These are phyloP conservation scores for Wiebesia pumilae DNA, from an alignment of 1,140 invertebrate species.

Conservation along the genomic window DNA sequence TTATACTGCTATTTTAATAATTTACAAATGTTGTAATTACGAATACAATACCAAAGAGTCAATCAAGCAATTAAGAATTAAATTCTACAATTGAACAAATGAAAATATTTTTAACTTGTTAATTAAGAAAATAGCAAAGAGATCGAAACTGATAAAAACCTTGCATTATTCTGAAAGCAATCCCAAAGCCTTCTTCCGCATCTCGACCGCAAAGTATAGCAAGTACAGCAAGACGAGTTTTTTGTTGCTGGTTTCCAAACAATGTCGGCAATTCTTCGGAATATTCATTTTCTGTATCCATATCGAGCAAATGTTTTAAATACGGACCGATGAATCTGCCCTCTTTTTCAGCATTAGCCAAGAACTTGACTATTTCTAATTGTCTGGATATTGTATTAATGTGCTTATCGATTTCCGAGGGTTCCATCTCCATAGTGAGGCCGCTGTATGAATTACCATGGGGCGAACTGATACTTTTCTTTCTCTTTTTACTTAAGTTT, in stretches of 20 bases:
- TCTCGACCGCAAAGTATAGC: constrained; percentile 79
- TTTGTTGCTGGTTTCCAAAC: constrained; percentile 80
- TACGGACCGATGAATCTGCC: constrained; percentile 67
- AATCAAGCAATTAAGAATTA: too few relatives aligned
- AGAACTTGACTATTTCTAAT: constrained; percentile 81
- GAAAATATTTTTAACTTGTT: neutral
- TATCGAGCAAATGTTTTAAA: constrained; percentile 66
- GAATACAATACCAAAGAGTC: too few relatives aligned
- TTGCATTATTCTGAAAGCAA: constrained; percentile 77
- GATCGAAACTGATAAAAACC: constrained; percentile 68
- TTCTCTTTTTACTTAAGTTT: constrained; percentile 65
- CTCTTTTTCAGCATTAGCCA: constrained; percentile 78
- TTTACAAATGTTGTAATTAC: too few relatives aligned
- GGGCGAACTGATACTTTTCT: constrained; percentile 62
- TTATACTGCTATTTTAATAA: too few relatives aligned
- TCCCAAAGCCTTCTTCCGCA: constrained; percentile 81
- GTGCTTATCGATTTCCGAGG: constrained; percentile 80
- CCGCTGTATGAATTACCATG: constrained; percentile 69
- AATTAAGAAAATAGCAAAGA: neutral
- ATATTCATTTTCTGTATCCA: constrained; percentile 61
- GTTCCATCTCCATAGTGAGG: constrained; percentile 80
- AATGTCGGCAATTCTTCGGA: constrained; percentile 77
- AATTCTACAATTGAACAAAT: too few relatives aligned
- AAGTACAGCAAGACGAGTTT: constrained; percentile 80
- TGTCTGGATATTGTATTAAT: constrained; percentile 83